These are phyloP conservation scores for Lagopus muta DNA, from an alignment of 2,113 vertebrate species.

Conservation along the genomic window DNA sequence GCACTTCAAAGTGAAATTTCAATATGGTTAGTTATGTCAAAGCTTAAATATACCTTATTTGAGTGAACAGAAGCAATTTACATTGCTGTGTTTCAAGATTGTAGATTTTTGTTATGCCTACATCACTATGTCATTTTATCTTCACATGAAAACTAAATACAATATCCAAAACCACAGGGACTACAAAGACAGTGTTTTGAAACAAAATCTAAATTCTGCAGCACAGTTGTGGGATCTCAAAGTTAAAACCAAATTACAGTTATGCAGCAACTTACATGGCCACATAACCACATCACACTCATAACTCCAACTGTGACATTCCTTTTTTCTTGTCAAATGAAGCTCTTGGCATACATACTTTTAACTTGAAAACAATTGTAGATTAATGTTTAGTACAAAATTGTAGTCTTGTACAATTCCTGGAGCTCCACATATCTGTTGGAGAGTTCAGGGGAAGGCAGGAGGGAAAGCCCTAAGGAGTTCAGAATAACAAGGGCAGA, in stretches of 20 bases:
- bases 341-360: background rate
- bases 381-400: background rate
- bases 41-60: background rate
- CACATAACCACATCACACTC: background rate
- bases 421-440: background rate
- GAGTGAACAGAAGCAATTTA: background rate
- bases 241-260: slow-evolving; percentile 28
- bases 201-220: background rate
- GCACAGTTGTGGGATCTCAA: background rate
- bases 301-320: background rate
- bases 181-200: background rate
- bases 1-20: background rate
- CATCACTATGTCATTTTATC: background rate
- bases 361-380: slow-evolving; percentile 8
- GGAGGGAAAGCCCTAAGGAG: background rate
- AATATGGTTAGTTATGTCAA: background rate
- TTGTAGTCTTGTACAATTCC: background rate
- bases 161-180: background rate
- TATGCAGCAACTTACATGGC: slow-evolving; percentile 6
- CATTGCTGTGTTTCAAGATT: background rate
- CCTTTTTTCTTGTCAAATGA: background rate
- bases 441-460: background rate
- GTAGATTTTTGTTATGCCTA: background rate
- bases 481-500: background rate
- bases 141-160: background rate